Percentiles rank a stretch among this genome's conserved stretches.
phyloP scores from a whole-genome alignment of 2,888 invertebrate species.

The Cepaea hortensis region DNA sequence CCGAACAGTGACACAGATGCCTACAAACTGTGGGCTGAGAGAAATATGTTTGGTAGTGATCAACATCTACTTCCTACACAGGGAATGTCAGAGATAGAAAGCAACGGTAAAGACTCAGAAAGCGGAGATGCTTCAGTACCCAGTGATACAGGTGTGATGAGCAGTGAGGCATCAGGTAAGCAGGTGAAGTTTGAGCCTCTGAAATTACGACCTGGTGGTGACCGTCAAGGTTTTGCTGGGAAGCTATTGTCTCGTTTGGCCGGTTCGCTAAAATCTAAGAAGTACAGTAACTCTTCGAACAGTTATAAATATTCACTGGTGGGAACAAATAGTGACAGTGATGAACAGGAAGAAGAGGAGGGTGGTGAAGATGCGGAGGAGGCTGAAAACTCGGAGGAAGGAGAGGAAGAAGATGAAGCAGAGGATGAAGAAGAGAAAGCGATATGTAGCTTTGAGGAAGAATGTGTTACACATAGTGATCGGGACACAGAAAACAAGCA shows the following conservation, averaged over 20 bases:
- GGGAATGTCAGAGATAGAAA: background rate
- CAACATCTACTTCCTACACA: background rate
- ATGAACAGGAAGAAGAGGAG: conserved; percentile 29
- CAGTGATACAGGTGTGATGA: no score
- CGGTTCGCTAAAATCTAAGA: background rate
- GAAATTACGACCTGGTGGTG: background rate
- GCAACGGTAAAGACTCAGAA: background rate
- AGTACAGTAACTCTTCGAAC: background rate
- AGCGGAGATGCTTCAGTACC: no score
- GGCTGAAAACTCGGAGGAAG: background rate
- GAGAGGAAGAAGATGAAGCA: background rate
- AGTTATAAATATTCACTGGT: conserved; percentile 19
- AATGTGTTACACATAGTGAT: background rate
- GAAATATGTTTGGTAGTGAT: no score
- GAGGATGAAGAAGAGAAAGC: conserved; percentile 14
- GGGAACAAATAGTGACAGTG: background rate
- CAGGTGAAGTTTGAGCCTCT: background rate
- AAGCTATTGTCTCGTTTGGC: background rate
- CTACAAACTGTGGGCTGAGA: no score
- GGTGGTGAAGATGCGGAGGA: conserved; percentile 16
- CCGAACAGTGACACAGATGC: no score
- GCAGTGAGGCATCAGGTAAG: background rate
- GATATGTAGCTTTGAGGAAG: background rate
- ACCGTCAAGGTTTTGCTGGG: background rate
- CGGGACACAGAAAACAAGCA: background rate